Evolutionary conservation across 2,888 invertebrate species (phyloP), one percentile per base, ranked within the genome.

Genomic region (Heteropelma amictum): DNA sequence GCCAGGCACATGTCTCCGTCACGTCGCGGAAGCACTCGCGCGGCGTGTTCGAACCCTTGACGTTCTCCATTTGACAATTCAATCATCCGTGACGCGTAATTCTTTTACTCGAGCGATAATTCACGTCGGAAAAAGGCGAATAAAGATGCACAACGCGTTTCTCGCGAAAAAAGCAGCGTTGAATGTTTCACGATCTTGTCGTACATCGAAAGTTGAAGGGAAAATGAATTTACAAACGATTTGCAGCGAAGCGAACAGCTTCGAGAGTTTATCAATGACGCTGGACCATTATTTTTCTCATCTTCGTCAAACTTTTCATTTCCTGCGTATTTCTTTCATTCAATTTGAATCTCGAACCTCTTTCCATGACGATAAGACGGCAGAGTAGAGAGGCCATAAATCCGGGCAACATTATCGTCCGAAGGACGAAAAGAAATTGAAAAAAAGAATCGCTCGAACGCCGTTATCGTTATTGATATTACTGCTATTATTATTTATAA

Each of bases 361-460:
- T 77, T 73, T 76, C 79, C 61, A 87, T 63, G 53, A 86, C 77
- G 72, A 87, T 77, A 30, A 88, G 71, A 28, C 85, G 85, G 65
- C 88, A 88, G 70, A 88, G 68, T 23, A 85, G 53, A 17, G 86
- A 84, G 45, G 84, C 80, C 40, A 88, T 74, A 47, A 86, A 82
- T 42, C 78, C 77, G 47, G 88, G 86, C 75, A 88, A 69, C 87
- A 86, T 87, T 79, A 77, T 79, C 65, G 69, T 73, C 68, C 69
- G 60, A 70, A 64, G 64, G 56, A 65, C 72, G 28, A 51, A 38
- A 53, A 58, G 23, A 7, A 33, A n/a, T n/a, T n/a, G n/a, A n/a
- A n/a, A n/a, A n/a, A n/a, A n/a, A n/a, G n/a, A n/a, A n/a, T n/a
- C n/a, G n/a, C n/a, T n/a, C n/a, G 35, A 69, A 38, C 17, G 19